Evolutionary conservation across 2,797 vertebrate species (phyloP), one percentile per base, ranked within the genome.

Genomic region (Moxostoma hubbsi): DNA sequence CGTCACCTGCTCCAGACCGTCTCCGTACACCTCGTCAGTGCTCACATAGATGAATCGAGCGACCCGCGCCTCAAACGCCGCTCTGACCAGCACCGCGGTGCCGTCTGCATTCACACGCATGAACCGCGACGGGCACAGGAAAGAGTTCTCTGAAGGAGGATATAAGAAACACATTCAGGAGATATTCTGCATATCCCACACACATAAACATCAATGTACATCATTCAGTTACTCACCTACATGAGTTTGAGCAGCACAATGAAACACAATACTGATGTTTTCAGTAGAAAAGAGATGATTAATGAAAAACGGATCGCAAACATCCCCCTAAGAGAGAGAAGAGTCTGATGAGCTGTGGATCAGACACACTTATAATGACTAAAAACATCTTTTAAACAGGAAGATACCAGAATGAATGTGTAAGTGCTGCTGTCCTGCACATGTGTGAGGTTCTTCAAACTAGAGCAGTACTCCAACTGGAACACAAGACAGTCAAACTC

Each of bases 11-110:
- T 94, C 91, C 69, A 90, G 83, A 64, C 96, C 91, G 77, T 94
- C 90, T 73, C 97, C 97, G 11, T 99, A 99, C 0, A 99, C 98
- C 86, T 99, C 98, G 66, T 98, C 98, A 0, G 97, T 99, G 90
- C 98, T 99, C 82, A 95, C 90, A 9, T 97, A 97, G 85, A 99
- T 87, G 84, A 99, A 99, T 61, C 94, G 95, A 36, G 94, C 93
- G 5, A 94, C 95, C 4, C 77, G 82, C 9, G 95, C 94, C 87
- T 91, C 91, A 18, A 92, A 90, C 0, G 97, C 96, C 5, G 96
- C 96, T 72, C 84, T 90, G 58, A 99, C 91, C 65, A 99, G 81
- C 46, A 96, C 91, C 0, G 92, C 86, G 47, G 97, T 98, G 5
- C 98, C 98, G 0, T 96, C 95, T 7, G 96, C 87, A 69, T 99